A percentile compares a stretch with the other conserved stretches of the same genome.
These are phyloP conservation scores for Lamprotornis superbus DNA, from an alignment of 2,113 vertebrate species.

Conservation along the genomic window DNA sequence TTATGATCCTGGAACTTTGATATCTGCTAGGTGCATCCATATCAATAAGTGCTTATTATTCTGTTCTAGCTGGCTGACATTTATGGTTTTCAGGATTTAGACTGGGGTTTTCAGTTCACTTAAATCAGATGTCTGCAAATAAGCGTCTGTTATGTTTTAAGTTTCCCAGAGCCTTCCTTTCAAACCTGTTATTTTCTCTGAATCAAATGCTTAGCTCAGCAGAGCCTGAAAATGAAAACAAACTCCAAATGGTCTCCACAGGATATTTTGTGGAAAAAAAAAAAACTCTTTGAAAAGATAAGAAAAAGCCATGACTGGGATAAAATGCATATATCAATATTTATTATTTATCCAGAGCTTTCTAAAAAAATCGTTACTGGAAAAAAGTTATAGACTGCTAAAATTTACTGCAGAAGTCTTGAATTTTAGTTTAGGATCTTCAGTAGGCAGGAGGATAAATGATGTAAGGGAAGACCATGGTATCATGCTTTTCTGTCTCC, in stretches of 20 bases:
- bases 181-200: conserved; percentile 63
- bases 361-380: not conserved
- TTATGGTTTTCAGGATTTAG: conserved; percentile 49
- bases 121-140: conserved; percentile 59
- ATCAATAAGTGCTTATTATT: conserved; percentile 41
- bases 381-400: not conserved
- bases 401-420: not conserved
- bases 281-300: not conserved
- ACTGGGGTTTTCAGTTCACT: conserved; percentile 38
- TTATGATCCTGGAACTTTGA: conserved; percentile 15
- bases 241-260: conserved; percentile 41
- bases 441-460: not conserved
- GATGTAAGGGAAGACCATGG: not conserved
- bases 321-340: not conserved
- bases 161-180: conserved; percentile 55
- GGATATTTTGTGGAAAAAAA: not conserved
- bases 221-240: conserved; percentile 60
- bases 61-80: conserved; percentile 57
- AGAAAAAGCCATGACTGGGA: not conserved
- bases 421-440: not conserved
- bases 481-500: not conserved
- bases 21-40: conserved; percentile 40
- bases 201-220: conserved; percentile 67
- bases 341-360: conserved; percentile 17
- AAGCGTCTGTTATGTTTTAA: conserved; percentile 64